Percentiles rank a stretch among this genome's conserved stretches.
phyloP scores from a whole-genome alignment of 2,797 vertebrate genomes.

The Pangasius krempfi region DNA sequence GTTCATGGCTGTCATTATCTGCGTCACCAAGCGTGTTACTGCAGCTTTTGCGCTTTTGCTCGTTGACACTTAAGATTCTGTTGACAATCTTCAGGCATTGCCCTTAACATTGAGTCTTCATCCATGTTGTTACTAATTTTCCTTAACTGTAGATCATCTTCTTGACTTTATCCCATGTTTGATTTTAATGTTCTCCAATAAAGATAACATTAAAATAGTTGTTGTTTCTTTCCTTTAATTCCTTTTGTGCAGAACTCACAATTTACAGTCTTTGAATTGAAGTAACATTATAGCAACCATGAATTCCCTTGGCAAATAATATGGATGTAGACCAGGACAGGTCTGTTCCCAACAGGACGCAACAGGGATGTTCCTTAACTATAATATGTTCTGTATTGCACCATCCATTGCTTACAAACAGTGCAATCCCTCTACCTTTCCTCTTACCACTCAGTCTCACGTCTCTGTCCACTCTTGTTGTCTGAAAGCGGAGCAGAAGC shows the following conservation, averaged over 20 bases:
- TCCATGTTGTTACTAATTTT: slow-evolving; percentile 28
- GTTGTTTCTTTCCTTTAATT: no score
- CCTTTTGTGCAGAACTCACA: no score
- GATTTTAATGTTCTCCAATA: no score
- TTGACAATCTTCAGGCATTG: not conserved
- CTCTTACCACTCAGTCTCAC: not conserved
- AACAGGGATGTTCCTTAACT: not conserved
- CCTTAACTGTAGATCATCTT: not conserved
- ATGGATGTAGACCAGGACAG: no score
- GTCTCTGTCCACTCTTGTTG: not conserved
- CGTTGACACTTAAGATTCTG: slow-evolving; percentile 17
- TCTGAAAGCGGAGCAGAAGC: not conserved
- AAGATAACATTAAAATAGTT: no score
- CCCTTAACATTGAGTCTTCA: not conserved
- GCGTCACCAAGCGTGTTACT: slow-evolving; percentile 8
- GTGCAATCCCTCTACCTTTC: not conserved
- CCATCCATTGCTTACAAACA: not conserved
- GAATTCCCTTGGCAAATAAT: no score
- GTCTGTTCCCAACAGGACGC: no score
- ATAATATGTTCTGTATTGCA: not conserved
- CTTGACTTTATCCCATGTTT: not conserved
- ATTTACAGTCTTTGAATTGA: no score
- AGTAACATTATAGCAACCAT: no score
- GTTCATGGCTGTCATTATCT: slow-evolving; percentile 12
- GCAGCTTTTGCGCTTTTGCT: slow-evolving; percentile 14